A percentile compares a stretch with the other conserved stretches of the same genome.
These are phyloP conservation scores for Micropterix aruncella DNA, from an alignment of 2,888 invertebrate genomes.

Conservation along the genomic window DNA sequence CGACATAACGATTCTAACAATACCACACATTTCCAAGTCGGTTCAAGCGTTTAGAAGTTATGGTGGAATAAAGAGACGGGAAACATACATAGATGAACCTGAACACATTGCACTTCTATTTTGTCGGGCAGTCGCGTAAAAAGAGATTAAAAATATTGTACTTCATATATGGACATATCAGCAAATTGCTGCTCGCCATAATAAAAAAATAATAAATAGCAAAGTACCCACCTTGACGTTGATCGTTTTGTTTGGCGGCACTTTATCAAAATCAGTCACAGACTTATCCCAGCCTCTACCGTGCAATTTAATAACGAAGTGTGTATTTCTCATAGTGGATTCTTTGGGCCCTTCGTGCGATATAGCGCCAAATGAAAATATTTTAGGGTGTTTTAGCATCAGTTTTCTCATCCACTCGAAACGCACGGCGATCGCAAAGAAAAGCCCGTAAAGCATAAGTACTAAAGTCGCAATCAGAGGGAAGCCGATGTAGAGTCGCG, in stretches of 20 bases:
- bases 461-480: slow-evolving; percentile 25
- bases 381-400: slow-evolving; percentile 15
- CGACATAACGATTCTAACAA: too few species aligned
- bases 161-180: too few species aligned
- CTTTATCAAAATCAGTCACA: slow-evolving; percentile 26
- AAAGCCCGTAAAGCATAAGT: slow-evolving; percentile 36
- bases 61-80: too few species aligned
- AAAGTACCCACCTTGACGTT: slow-evolving; percentile 54
- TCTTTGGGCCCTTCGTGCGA: slow-evolving; percentile 51
- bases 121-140: too few species aligned
- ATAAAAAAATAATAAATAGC: too few species aligned
- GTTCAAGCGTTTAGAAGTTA: too few species aligned
- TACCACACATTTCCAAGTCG: too few species aligned
- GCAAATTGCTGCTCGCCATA: too few species aligned
- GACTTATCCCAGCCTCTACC: slow-evolving; percentile 65
- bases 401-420: slow-evolving; percentile 14
- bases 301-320: slow-evolving; percentile 54
- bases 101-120: too few species aligned
- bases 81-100: too few species aligned
- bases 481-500: slow-evolving; percentile 57
- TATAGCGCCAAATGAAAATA: slow-evolving; percentile 36
- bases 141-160: too few species aligned
- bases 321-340: slow-evolving; percentile 40
- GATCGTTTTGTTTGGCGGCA: slow-evolving; percentile 47
- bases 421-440: slow-evolving; percentile 43